These are phyloP conservation scores for Conchocele bisecta DNA, from an alignment of 2,888 invertebrate genomes.

Conservation along the genomic window DNA sequence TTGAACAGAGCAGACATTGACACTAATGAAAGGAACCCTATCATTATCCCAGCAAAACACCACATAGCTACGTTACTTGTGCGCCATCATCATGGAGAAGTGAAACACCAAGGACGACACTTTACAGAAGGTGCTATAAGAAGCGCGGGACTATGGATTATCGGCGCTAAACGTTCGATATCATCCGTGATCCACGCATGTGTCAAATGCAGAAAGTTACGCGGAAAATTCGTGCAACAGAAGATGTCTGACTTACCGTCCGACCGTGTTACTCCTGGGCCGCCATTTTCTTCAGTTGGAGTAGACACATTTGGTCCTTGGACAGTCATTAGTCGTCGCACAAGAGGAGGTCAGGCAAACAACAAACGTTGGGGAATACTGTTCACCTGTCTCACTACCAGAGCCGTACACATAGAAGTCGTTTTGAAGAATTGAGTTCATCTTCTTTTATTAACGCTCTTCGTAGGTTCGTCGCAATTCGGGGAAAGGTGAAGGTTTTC, in stretches of 20 bases:
- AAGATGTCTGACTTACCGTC: constrained; percentile 50
- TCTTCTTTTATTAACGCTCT: constrained; percentile 50
- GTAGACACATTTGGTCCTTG: constrained; percentile 42
- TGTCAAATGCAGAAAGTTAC: constrained; percentile 33
- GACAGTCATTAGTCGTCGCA: constrained; percentile 21
- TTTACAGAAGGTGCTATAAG: constrained; percentile 54
- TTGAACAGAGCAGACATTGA: constrained; percentile 12
- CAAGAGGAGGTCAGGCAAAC: constrained; percentile 34
- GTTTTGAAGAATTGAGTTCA: constrained; percentile 40
- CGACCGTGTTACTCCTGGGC: constrained; percentile 35
- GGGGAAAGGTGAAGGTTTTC: constrained; percentile 34
- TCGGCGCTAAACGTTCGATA: constrained; percentile 40
- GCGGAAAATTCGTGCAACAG: constrained; percentile 38
- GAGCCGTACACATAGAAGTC: constrained; percentile 50
- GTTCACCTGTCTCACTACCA: constrained; percentile 45
- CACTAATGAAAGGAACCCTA: constrained; percentile 26
- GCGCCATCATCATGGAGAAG: constrained; percentile 33
- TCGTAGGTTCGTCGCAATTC: constrained; percentile 38
- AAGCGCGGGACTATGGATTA: constrained; percentile 48
- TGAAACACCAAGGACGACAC: constrained; percentile 51
- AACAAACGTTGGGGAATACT: constrained; percentile 46
- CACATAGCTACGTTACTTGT: constrained; percentile 43
- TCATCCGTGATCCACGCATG: constrained; percentile 37
- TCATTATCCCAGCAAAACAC: constrained; percentile 38
- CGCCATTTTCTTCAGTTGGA: constrained; percentile 52